Base-by-base conservation (phyloP, 1,140 invertebrate genomes). In the Daktulosphaira vitifoliae region DNA sequence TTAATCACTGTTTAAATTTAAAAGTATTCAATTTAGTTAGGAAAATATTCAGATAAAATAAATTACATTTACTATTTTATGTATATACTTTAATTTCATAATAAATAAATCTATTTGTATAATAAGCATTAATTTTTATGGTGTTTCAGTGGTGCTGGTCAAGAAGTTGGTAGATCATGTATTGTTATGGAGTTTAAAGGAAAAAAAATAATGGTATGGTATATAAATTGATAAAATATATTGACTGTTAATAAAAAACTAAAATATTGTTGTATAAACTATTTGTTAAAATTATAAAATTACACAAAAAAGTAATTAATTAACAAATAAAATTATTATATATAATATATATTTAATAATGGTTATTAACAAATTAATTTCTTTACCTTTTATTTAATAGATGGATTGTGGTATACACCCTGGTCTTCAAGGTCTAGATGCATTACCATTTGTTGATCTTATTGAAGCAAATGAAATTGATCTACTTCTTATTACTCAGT, bases 391-490 rank as follows among this genome's bases (percentile, higher is more conserved):
- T 46, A 51, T 67, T 71, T 70, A 78, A 42, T 70, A 85, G 88
- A 77, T 99, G 68, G 97, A 99, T 74, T 98, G 94, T 80, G 96
- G 97, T 0, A 99, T 99, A 70, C 97, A 99, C 77, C 97, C 97
- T 3, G 97, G 97, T 2, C 77, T 98, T 54, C 89, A 89, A 44
- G 96, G 96, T 52, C 92, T 98, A 84, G 95, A 97, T 76, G 94
- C 96, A 20, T 78, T 99, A 6, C 97, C 97, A 3, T 99, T 96
- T 76, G 89, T 98, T 15, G 97, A 99, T 79, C 78, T 94, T 39
- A 94, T 99, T 68, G 95, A 99, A 76, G 90, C 93, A 0, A 92
- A 97, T 75, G 92, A 96, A 78, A 90, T 99, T 62, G 97, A 99
- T 79, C 78, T 99, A 16, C 78, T 99, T 0, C 78, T 99, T 2